phyloP scores from a whole-genome alignment of 2,888 invertebrate genomes.

The Eutolmus rufibarbis region DNA sequence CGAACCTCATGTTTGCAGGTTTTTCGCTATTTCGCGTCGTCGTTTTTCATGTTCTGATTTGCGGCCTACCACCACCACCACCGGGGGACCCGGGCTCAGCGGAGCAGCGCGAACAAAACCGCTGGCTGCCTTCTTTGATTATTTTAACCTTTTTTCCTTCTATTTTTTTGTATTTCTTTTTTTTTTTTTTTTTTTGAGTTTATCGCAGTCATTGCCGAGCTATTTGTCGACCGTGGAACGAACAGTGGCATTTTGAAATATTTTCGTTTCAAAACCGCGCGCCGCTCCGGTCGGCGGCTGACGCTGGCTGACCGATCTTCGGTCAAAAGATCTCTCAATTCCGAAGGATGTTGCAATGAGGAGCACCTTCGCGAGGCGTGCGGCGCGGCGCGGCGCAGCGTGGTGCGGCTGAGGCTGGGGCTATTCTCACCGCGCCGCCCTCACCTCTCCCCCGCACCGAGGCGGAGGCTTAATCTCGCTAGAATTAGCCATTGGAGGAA shows the following conservation, averaged over 20 bases:
- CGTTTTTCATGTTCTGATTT: slow-evolving; percentile 33
- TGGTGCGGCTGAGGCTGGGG: no score
- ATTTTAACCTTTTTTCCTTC: slow-evolving; percentile 21
- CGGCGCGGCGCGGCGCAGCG: neutral
- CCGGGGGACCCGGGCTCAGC: neutral
- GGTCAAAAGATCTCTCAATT: slow-evolving; percentile 23
- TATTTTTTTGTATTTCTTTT: neutral
- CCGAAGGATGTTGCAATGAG: slow-evolving; percentile 29
- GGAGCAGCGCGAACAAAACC: neutral
- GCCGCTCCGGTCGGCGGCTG: neutral
- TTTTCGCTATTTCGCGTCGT: slow-evolving; percentile 7
- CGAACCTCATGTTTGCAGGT: slow-evolving; percentile 39
- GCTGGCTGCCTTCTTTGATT: slow-evolving; percentile 15
- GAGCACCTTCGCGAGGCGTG: neutral
- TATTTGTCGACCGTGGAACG: slow-evolving; percentile 5
- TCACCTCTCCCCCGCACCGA: neutral
- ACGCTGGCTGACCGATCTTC: slow-evolving; percentile 2
- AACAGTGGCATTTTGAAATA: slow-evolving; percentile 34
- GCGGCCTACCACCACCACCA: slow-evolving; percentile 21
- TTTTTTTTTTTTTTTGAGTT: neutral
- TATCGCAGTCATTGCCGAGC: neutral
- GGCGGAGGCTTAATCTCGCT: neutral
- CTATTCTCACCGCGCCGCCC: neutral
- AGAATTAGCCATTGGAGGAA: slow-evolving; percentile 18
- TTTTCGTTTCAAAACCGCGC: slow-evolving; percentile 13